These are phyloP conservation scores for Oryctolagus cuniculus DNA, from an alignment of 2,113 vertebrate genomes.

Conservation along the genomic window mOryCun1.1 NC_091437.1:40330501-40331000, in stretches of 20 bases:
- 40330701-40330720: neutral
- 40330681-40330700: neutral
- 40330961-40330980: neutral
- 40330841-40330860: neutral
- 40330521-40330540: rapidly evolving
- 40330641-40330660: neutral
- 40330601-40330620: neutral
- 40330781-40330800: neutral
- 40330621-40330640: neutral
- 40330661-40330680: neutral
- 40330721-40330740: neutral
- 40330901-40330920: neutral
- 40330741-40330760: neutral
- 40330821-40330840: neutral
- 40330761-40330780: neutral
- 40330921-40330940: neutral
- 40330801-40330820: neutral
- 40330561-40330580: neutral
- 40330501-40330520: neutral
- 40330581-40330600: neutral
- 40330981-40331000: neutral
- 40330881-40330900: neutral
- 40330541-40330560: neutral
- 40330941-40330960: neutral
- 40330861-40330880: conserved; percentile 51